These are phyloP conservation scores for Brachynemurus nebulosus DNA, from an alignment of 2,888 invertebrate species.

Conservation along the genomic window DNA sequence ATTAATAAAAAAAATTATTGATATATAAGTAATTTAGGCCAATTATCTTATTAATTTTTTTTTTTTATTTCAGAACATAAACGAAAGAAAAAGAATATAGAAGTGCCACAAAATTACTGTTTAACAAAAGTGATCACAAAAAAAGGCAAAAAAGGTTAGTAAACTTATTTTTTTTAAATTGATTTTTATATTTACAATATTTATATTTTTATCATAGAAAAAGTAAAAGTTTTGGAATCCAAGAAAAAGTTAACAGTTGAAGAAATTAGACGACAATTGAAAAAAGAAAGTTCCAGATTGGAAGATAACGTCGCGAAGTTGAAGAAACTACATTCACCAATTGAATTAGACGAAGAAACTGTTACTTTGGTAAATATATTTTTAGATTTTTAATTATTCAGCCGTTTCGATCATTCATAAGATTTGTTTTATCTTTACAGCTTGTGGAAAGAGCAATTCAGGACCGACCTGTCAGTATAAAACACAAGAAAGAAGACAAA, in stretches of 20 bases:
- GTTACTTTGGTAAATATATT: constrained; percentile 12
- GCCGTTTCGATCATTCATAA: background rate
- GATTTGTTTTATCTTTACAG: constrained; percentile 27
- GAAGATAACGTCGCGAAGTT: constrained; percentile 27
- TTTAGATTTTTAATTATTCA: background rate
- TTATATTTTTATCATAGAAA: constrained; percentile 16
- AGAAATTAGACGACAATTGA: constrained; percentile 24
- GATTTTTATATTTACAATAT: background rate
- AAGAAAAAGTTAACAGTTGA: constrained; percentile 25
- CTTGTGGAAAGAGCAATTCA: constrained; percentile 40
- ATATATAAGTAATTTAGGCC: background rate
- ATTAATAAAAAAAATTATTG: constrained; percentile 4
- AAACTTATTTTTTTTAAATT: background rate
- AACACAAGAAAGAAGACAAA: constrained; percentile 31
- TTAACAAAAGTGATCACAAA: constrained; percentile 19
- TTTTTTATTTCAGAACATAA: constrained; percentile 15
- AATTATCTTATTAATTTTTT: constrained; percentile 1
- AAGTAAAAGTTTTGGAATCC: constrained; percentile 21
- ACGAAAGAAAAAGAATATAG: constrained; percentile 20
- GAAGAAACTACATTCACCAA: constrained; percentile 24
- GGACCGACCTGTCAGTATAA: constrained; percentile 34
- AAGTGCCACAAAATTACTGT: constrained; percentile 23
- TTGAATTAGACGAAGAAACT: constrained; percentile 25
- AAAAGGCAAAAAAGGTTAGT: constrained; percentile 23
- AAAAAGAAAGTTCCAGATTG: constrained; percentile 25